Percentiles rank a stretch among this genome's conserved stretches.
These are phyloP conservation scores for Eospalax fontanierii DNA, from an alignment of 2,797 vertebrate species.

Conservation along the genomic window DNA sequence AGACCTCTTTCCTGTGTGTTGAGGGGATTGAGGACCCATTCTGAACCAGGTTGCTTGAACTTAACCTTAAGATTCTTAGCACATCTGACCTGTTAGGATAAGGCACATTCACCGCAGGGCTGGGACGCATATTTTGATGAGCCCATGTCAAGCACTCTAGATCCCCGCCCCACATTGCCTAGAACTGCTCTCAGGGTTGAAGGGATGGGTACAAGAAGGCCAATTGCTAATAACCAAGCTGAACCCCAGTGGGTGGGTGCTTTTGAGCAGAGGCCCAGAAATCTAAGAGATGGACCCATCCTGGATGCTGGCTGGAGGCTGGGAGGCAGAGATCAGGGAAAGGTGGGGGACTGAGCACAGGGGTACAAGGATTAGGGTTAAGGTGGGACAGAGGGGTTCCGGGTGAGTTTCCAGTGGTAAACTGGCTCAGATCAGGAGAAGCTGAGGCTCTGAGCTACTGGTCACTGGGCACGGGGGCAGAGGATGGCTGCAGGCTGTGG, in stretches of 20 bases:
- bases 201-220: too few relatives aligned
- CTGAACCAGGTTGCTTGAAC: not conserved
- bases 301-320: not conserved
- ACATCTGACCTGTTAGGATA: not conserved
- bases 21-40: not conserved
- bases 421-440: not conserved
- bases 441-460: not conserved
- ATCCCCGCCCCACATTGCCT: not conserved
- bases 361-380: not conserved
- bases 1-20: not conserved
- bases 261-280: not conserved
- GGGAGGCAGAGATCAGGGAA: not conserved
- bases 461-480: not conserved
- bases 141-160: not conserved
- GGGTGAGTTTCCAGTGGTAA: not conserved
- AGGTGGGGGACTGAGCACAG: rapidly evolving
- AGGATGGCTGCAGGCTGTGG: not conserved
- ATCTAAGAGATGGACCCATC: not conserved
- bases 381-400: not conserved
- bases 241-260: not conserved
- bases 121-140: not conserved
- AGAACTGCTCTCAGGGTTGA: not conserved
- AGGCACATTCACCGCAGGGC: not conserved
- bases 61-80: not conserved
- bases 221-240: not conserved